phyloP scores from a whole-genome alignment of 1,140 invertebrate genomes.

The Teleogryllus occipitalis region DNA sequence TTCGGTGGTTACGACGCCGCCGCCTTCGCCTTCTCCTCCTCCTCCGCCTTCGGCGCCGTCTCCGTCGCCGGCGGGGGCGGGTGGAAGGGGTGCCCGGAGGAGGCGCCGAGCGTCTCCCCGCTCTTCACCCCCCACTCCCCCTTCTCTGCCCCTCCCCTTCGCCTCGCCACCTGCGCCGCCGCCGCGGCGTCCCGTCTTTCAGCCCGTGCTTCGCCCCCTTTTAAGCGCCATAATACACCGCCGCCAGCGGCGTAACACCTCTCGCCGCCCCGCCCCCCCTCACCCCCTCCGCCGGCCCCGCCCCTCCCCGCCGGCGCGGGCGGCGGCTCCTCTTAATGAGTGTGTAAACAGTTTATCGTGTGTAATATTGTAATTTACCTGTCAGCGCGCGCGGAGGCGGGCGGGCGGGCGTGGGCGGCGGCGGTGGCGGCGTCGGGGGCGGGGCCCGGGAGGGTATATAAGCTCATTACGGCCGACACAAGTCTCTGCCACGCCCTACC shows the following conservation, averaged over 20 bases:
- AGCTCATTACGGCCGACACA: not conserved
- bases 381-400: not conserved
- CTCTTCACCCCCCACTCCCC: no score
- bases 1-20: not conserved
- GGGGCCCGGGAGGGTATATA: not conserved
- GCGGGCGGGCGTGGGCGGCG: not conserved
- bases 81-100: not conserved
- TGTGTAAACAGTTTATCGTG: not conserved
- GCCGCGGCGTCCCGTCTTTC: not conserved
- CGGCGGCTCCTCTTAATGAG: not conserved
- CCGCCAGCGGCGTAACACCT: not conserved
- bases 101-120: no score
- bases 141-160: no score
- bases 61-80: not conserved
- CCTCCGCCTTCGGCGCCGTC: not conserved
- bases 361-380: not conserved
- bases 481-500: not conserved
- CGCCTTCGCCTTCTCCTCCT: not conserved
- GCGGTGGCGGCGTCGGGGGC: no score
- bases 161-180: no score
- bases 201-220: not conserved
- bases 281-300: no score
- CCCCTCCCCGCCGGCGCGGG: no score
- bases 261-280: no score
- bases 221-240: not conserved